Percentiles rank a stretch among this genome's conserved stretches.
These are phyloP conservation scores for Capitella teleta DNA, from an alignment of 1,140 invertebrate species.

Conservation along the genomic window DNA sequence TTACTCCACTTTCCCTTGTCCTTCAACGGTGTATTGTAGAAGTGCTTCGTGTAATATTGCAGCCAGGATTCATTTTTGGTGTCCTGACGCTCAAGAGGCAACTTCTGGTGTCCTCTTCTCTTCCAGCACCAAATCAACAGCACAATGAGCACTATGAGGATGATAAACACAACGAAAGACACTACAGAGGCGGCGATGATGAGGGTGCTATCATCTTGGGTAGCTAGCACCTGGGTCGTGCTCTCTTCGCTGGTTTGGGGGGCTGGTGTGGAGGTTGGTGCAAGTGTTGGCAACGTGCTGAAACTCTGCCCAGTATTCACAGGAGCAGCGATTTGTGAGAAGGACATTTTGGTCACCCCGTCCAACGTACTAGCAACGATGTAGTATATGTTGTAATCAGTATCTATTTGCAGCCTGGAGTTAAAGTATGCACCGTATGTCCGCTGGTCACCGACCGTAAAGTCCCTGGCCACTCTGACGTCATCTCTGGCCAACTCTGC, in stretches of 20 bases:
- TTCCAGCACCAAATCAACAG: slow-evolving; percentile 17
- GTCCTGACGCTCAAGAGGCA: slow-evolving; percentile 8
- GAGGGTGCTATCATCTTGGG: slow-evolving; percentile 11
- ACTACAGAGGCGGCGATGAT: slow-evolving; percentile 13
- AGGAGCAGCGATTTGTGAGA: slow-evolving; percentile 13
- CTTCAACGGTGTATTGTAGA: slow-evolving; percentile 1
- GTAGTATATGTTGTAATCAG: slow-evolving; percentile 24
- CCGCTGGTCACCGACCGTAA: slow-evolving; percentile 19
- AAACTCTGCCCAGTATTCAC: slow-evolving; percentile 1
- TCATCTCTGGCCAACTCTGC: slow-evolving; percentile 5
- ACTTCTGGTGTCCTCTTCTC: too few relatives aligned
- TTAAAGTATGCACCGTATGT: slow-evolving; percentile 19
- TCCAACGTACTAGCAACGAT: slow-evolving; percentile 22
- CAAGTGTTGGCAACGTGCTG: background rate
- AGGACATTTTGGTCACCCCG: slow-evolving; percentile 20
- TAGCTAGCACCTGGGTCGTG: background rate
- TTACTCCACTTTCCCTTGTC: slow-evolving; percentile 21
- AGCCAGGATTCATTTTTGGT: slow-evolving; percentile 3
- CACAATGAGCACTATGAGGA: slow-evolving; percentile 21
- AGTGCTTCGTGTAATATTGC: background rate
- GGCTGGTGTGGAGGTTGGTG: background rate
- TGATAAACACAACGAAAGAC: slow-evolving; percentile 16
- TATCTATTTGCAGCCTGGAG: slow-evolving; percentile 14
- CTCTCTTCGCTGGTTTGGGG: background rate
- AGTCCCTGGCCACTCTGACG: slow-evolving; percentile 1